Percentiles rank a stretch among this genome's conserved stretches.
phyloP scores from a whole-genome alignment of 2,797 vertebrate species.

The Sebastes steindachneri region DNA sequence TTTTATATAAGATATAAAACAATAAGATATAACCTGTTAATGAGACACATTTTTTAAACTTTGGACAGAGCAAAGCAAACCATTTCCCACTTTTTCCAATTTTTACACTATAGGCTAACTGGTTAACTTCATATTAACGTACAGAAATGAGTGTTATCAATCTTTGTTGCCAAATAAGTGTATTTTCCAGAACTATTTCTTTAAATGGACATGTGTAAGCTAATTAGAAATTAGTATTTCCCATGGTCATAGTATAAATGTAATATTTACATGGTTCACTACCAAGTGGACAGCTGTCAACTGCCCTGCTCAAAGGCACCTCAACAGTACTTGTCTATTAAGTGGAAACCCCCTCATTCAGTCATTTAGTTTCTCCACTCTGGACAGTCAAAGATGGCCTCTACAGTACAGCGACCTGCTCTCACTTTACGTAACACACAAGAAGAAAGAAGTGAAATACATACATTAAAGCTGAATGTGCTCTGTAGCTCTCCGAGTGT shows the following conservation, averaged over 20 bases:
- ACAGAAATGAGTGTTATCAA: neutral
- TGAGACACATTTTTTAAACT: neutral
- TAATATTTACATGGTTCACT: neutral
- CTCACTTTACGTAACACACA: neutral
- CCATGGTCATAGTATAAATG: neutral
- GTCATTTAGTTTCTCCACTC: neutral
- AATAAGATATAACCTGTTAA: no score
- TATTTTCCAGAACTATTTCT: neutral
- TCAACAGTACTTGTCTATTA: neutral
- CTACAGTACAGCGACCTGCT: neutral
- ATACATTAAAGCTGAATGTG: slow-evolving; percentile 88
- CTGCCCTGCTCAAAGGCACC: neutral
- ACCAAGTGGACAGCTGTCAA: neutral
- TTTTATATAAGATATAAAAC: no score
- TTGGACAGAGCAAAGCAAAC: no score
- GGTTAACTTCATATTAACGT: neutral
- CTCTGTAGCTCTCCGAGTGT: slow-evolving; percentile 88
- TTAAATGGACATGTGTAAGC: neutral
- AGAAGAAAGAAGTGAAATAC: slow-evolving; percentile 46
- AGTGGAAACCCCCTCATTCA: neutral
- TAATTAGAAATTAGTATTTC: neutral
- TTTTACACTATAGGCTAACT: neutral
- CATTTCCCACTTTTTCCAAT: neutral
- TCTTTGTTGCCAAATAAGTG: neutral
- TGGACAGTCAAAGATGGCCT: neutral